These are phyloP conservation scores for Microctonus brassicae DNA, from an alignment of 2,888 invertebrate species.

Conservation along the genomic window DNA sequence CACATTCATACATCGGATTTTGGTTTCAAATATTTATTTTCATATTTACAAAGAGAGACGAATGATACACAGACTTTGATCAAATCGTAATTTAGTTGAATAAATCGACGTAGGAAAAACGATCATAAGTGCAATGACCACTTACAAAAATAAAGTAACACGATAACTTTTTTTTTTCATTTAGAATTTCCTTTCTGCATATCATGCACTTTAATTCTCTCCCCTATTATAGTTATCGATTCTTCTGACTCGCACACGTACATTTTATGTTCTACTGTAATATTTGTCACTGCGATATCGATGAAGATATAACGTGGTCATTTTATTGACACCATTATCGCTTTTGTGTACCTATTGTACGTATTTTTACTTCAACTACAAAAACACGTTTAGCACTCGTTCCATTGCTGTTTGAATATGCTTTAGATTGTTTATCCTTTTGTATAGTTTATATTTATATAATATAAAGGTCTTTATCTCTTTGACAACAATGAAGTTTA, in stretches of 20 bases:
- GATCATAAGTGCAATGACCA: constrained; percentile 8
- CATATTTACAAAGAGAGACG: too few relatives aligned
- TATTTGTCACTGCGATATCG: neutral
- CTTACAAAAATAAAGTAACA: constrained; percentile 13
- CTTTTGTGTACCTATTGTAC: neutral
- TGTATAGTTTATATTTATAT: too few relatives aligned
- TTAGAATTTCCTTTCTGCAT: too few relatives aligned
- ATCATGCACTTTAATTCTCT: neutral
- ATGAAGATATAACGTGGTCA: neutral
- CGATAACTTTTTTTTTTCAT: neutral
- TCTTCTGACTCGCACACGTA: too few relatives aligned
- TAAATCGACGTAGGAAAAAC: neutral
- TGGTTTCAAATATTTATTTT: too few relatives aligned
- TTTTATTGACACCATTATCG: neutral
- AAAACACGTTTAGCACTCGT: too few relatives aligned
- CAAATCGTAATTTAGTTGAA: neutral
- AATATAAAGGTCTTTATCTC: neutral
- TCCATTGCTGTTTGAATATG: too few relatives aligned
- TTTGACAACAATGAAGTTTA: neutral
- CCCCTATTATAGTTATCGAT: constrained; percentile 16
- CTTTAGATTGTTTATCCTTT: too few relatives aligned
- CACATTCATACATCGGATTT: neutral
- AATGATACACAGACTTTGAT: neutral
- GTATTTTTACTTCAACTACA: neutral
- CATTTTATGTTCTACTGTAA: too few relatives aligned